Base-by-base conservation (phyloP, 2,797 vertebrate genomes). In the Myiotriccus ornatus region DNA sequence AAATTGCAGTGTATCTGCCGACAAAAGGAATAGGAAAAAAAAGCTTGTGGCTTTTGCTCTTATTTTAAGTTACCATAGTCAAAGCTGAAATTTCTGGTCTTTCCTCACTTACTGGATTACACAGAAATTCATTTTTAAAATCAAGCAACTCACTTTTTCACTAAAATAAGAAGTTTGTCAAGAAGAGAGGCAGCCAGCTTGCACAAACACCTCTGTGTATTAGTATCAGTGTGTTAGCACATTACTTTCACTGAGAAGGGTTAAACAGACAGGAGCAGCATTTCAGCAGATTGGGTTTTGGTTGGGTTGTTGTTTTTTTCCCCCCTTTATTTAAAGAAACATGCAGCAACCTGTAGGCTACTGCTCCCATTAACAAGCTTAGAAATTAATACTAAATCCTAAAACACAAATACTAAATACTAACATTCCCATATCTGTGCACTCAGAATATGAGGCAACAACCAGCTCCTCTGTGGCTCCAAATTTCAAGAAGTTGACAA, bases 401-500 rank as follows among this genome's bases (percentile, higher is more conserved):
- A 86, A 90, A 35, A 10, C 68, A 69, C 50, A 65, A 52, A 69
- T 11, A 60, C 22, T 18, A 83, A 81, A 64, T n/a, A 39, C 27
- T 52, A 55, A 35, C 1, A 1, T 84, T 82, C 20, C 47, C 20
- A 21, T 7, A 8, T 32, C 44, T 53, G 3, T 14, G 32, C 19
- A 24, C n/a, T 67, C 20, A 34, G 27, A 87, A 41, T 15, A 70
- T 0, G 0, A 85, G 28, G 68, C 16, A 86, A 76, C 34, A 59
- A 81, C 21, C 39, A 73, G 65, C 14, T 79, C 37, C 57, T 77
- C 47, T 60, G 30, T 35, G 23, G 21, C 64, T 74, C 65, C 30
- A 28, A 85, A 89, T 90, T 80, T 74, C 57, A 73, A 49, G 41
- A 83, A 83, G 69, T 10, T 73, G 79, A 79, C 56, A 79, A 43